Evolutionary conservation across 1,140 invertebrate genomes (phyloP), one percentile per base, ranked within the genome.

Genomic region (Zeugodacus cucurbitae): DNA sequence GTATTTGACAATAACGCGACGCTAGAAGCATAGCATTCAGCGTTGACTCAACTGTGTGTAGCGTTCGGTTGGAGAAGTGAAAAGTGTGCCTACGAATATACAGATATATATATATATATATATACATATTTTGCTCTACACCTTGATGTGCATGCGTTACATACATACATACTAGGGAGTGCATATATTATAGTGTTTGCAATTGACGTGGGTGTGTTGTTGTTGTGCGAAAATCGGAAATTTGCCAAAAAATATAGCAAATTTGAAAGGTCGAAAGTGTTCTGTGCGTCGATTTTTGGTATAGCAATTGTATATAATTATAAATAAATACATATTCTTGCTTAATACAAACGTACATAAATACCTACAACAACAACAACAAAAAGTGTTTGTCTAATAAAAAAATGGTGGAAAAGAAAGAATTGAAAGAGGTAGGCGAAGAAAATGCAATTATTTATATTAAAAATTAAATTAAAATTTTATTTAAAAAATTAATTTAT

Each of bases 141-240:
- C 67, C 32, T 74, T 37, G 6, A 37, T 37, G 34, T 74, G 3
- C 34, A 74, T 41, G 41, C 17, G 34, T 11, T 82, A 82, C n/a
- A 82, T 70, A 37, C 11, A 70, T 82, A 22, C 22, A 48, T 26
- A 82, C 10, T 74, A 29, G 14, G 32, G 37, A 74, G 70, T 74
- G 17, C 70, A 37, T 82, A 70, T 34, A 48, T 82, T 48, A 17
- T 14, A 48, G 41, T 48, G 74, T 26, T 11, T 44, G 20, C 74
- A 82, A 82, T 82, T 82, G 74, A 48, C 41, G 74, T 82, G 74
- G 74, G 74, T 82, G 74, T 54, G 26, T 82, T 82, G 44, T 82
- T 54, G 26, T 82, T 82, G 44, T 82, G 41, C 10, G 26, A 44
- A 48, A 82, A 48, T 82, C n/a, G n/a, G 26, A 82, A 48, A 82